Conservation (phyloP, 2,113 vertebrate species). For the Apaloderma vittatum region DNA sequence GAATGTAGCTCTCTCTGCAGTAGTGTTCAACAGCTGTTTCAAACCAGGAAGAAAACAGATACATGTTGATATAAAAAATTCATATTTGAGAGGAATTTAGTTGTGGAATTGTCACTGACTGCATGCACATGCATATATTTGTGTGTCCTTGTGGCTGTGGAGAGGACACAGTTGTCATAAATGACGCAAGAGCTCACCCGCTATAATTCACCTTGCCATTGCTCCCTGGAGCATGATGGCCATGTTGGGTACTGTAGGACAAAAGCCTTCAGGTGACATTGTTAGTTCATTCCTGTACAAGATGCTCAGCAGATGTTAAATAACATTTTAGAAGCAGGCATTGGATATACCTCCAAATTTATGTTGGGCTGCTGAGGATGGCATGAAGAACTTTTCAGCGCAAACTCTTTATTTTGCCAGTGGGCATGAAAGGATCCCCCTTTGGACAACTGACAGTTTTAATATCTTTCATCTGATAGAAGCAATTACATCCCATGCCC, state of each 20-base stretch:
- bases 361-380: neutral
- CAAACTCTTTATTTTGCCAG: neutral
- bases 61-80: neutral
- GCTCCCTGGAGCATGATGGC: neutral
- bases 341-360: neutral
- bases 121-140: fast-evolving
- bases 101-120: neutral
- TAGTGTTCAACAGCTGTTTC: neutral
- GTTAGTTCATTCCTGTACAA: neutral
- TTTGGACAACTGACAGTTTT: neutral
- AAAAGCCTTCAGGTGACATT: neutral
- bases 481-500: neutral
- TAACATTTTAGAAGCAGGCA: neutral
- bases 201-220: neutral
- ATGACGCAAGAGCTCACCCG: neutral
- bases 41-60: neutral
- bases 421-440: neutral
- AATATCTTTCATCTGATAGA: neutral
- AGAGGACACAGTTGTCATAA: neutral
- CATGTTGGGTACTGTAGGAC: neutral
- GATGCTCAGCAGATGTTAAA: neutral
- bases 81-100: neutral
- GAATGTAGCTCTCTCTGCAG: neutral
- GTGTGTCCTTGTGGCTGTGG: neutral
- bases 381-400: neutral